Evolutionary conservation across 2,888 invertebrate genomes (phyloP), one percentile per base, ranked within the genome.

Genomic region (Crioceris asparagi): DNA sequence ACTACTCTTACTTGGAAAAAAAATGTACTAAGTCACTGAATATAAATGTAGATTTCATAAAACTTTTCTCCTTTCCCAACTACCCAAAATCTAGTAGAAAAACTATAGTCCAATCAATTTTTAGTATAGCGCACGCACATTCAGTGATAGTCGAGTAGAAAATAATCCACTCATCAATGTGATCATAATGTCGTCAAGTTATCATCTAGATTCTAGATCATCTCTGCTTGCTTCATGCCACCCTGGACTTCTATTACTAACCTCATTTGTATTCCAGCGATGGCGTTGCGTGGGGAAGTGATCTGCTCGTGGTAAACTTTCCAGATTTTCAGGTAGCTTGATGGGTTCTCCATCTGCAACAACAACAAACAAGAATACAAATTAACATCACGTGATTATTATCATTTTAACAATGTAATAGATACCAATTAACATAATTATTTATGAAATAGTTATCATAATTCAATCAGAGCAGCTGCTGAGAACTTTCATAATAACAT

Each of bases 201-300:
- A 41, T 52, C 50, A 48, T 44, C 40, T 26, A 37, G 14, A 30
- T 30, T 35, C 21, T 21, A 16, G 45, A 48, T 49, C 50, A n/a
- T n/a, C n/a, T n/a, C n/a, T n/a, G n/a, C n/a, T n/a, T n/a, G n/a
- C n/a, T n/a, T n/a, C n/a, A n/a, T n/a, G n/a, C n/a, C n/a, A n/a
- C n/a, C n/a, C n/a, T n/a, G 49, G 48, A 51, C 50, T 50, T 49
- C 49, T 48, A 39, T 42, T 46, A 51, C 75, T 72, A 64, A 93
- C 94, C 86, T 96, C 94, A 75, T 94, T 94, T 64, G 93, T 94
- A 82, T 94, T 94, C 96, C 96, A 96, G 55, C 93, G 82, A 69
- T 94, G 93, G 62, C 93, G 74, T 67, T 91, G 91, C 54, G 83
- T 83, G 49, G 93, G 90, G 69, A 94, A 92, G 68, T 90, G 88